Percentiles rank a stretch among this genome's conserved stretches.
Evolutionary conservation across 2,888 invertebrate species (phyloP).

Genomic region (Stomorhina lunata): DNA sequence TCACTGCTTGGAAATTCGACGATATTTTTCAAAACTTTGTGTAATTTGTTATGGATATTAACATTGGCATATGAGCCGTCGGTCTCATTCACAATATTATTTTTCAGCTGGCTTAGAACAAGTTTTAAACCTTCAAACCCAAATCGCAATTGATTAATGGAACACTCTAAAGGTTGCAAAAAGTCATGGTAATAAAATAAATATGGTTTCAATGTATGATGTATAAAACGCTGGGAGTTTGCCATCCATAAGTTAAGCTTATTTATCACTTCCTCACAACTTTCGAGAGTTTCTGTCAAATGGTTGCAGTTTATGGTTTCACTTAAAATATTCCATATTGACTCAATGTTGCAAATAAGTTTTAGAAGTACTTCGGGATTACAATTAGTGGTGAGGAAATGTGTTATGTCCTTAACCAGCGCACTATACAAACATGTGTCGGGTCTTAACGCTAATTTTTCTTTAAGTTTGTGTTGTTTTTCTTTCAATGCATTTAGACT

Average conservation of each 20-base stretch:
- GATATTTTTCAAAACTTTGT: constrained; percentile 72
- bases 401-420: constrained; percentile 76
- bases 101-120: constrained; percentile 80
- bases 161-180: constrained; percentile 85
- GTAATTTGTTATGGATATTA: constrained; percentile 70
- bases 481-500: constrained; percentile 67
- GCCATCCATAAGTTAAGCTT: constrained; percentile 77
- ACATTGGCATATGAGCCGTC: constrained; percentile 67
- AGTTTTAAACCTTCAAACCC: constrained; percentile 83
- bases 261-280: constrained; percentile 71
- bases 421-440: constrained; percentile 74
- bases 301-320: constrained; percentile 26
- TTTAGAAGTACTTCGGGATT: constrained; percentile 71
- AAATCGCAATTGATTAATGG: constrained; percentile 85
- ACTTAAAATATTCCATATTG: constrained; percentile 68
- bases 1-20: constrained; percentile 75
- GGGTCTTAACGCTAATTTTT: constrained; percentile 77
- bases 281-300: constrained; percentile 63
- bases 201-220: constrained; percentile 81
- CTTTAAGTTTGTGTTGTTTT: constrained; percentile 72
- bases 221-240: constrained; percentile 76
- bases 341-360: constrained; percentile 69
- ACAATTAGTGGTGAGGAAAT: constrained; percentile 77
- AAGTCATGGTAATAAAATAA: constrained; percentile 89
- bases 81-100: constrained; percentile 33